Base-by-base conservation (phyloP, 2,113 vertebrate species). In the Corythornis madagascariensis region DNA sequence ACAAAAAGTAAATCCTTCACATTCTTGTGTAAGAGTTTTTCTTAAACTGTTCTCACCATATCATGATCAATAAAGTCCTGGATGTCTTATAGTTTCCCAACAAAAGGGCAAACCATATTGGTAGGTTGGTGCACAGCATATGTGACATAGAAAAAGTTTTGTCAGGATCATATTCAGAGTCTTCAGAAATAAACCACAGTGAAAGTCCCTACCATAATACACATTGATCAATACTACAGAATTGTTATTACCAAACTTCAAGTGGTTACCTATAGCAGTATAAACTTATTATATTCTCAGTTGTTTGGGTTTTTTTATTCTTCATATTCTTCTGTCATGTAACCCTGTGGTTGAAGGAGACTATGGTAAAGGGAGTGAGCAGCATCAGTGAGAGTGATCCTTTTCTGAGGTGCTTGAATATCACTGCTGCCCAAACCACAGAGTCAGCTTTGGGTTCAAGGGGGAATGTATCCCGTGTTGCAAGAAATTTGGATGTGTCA, bases 391-490 rank as follows among this genome's bases (percentile, higher is more conserved):
- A 84, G 26, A 65, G 1, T 2, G 4, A 29, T 40, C 9, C 2
- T 48, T n/a, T 90, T 59, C n/a, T 55, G 69, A 45, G 10, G 45
- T 63, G 59, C 3, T 50, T 42, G 8, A 66, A 10, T 43, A 57
- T 48, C n/a, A 57, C 2, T 45, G 11, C 31, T 38, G 1, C 8
- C 40, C 74, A 16, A 24, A 77, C 5, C 11, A 35, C 16, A 63
- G 12, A 73, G 5, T 9, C 52, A 77, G 5, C 1, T 83, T 59
- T 66, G 24, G 9, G 4, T 9, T 61, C 28, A 53, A 77, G 83
- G 28, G 6, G 22, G 10, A 57, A 25, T 1, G 0, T 26, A 61
- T 86, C n/a, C 10, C 17, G 2, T 7, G 1, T 50, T 61, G 65
- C 29, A 70, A 75, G n/a, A 89, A 78, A 86, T 65, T 5, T 45